These are phyloP conservation scores for Mesocentrotus franciscanus DNA, from an alignment of 53 echinoderm and acorn worm genomes.

Conservation along the genomic window DNA sequence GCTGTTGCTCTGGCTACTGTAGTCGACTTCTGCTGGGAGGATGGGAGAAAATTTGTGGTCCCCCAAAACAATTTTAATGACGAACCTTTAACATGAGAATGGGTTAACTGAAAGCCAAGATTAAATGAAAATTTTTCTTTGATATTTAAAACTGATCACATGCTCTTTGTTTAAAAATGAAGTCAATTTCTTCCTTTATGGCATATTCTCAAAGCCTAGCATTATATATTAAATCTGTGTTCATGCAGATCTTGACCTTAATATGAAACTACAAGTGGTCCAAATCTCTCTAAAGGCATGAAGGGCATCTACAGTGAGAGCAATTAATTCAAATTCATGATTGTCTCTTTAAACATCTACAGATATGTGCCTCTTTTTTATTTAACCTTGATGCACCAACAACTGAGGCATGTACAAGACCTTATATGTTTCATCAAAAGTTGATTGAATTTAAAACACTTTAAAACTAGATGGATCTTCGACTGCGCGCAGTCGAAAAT, in stretches of 20 bases:
- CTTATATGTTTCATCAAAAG: background rate
- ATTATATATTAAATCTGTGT: background rate
- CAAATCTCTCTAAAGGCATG: background rate
- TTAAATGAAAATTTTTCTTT: background rate
- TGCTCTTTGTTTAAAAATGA: background rate
- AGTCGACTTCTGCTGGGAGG: conserved; percentile 50
- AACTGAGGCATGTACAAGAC: background rate
- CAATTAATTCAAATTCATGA: background rate
- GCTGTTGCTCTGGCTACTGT: conserved; percentile 55
- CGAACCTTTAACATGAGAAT: background rate
- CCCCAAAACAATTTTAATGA: conserved; percentile 46
- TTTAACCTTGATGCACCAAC: background rate
- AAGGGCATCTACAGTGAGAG: background rate
- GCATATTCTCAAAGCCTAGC: background rate
- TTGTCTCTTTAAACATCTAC: background rate
- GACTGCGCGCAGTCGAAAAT: too few species aligned
- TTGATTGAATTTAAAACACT: background rate
- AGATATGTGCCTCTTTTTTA: background rate
- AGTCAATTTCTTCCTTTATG: background rate
- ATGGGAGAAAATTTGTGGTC: conserved; percentile 20
- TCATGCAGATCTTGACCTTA: background rate
- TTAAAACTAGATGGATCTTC: too few species aligned
- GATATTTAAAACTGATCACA: background rate
- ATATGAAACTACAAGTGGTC: background rate
- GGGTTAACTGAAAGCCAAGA: background rate